Base-by-base conservation (phyloP, 2,113 vertebrate genomes). In the Thermophis baileyi region DNA sequence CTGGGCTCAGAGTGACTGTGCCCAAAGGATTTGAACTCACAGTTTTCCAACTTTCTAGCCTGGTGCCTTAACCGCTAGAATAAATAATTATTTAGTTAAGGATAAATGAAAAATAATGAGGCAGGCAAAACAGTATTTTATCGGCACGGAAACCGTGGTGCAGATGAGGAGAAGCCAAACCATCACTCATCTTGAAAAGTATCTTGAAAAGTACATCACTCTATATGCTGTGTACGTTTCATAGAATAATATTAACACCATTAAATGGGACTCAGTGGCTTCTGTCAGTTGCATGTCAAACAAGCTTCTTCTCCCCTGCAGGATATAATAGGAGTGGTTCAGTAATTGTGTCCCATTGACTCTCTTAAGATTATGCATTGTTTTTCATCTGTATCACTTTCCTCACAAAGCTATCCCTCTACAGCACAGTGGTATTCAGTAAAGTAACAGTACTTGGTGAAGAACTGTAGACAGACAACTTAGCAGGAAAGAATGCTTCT, bases 331-430 rank as follows among this genome's bases (percentile, higher is more conserved):
- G 92, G n/a, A 94, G 85, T 50, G 94, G 25, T 87, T 95, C 46
- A 95, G 85, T 90, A 94, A 87, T 89, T 89, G 88, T 55, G 6
- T 44, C 86, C 87, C 74, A 25, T 91, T 57, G 87, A 90, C 53
- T 87, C 91, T 92, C 85, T 93, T 89, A 93, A 94, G 91, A 12
- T 92, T 92, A 94, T 40, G 6, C 87, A 86, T 86, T 91, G 55
- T 86, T 35, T 24, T 89, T 60, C 60, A 91, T 89, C 51, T 86
- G 30, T 20, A 92, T 1, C 1, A 89, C 2, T 4, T 0, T 60
- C 86, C 11, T 14, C 47, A 51, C 54, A 87, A 89, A 91, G 7
- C 7, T 44, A 44, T 3, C 16, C 18, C 49, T 1, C 40, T 2
- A 60, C 30, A 49, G 30, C 6, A 49, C 24, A 30, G 30, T 55